These are phyloP conservation scores for Phenganax marumi DNA, from an alignment of 92 coral and sea anemone species.

Conservation along the genomic window DNA sequence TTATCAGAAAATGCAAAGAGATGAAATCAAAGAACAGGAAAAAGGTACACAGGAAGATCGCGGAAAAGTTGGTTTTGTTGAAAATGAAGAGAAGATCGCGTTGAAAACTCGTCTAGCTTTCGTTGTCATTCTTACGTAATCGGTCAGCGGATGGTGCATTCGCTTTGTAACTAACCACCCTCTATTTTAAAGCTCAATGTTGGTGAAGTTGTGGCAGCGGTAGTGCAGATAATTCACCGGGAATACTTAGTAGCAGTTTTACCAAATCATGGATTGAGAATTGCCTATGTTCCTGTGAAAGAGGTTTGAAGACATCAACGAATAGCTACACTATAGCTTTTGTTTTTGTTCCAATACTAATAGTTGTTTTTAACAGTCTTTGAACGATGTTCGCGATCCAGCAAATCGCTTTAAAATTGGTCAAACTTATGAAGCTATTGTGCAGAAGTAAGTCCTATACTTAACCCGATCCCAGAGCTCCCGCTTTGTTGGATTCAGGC, in stretches of 20 bases:
- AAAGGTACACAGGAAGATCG: slow-evolving; percentile 48
- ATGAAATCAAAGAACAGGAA: slow-evolving; percentile 47
- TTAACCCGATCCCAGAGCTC: not conserved
- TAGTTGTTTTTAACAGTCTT: slow-evolving; percentile 57
- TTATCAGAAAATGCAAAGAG: slow-evolving; percentile 58
- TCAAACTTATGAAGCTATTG: slow-evolving; percentile 61
- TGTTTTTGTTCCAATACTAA: not conserved
- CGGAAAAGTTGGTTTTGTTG: too few relatives aligned
- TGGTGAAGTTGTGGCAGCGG: slow-evolving; percentile 60
- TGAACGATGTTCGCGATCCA: slow-evolving; percentile 84
- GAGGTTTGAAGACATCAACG: slow-evolving; percentile 53
- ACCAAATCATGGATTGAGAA: slow-evolving; percentile 59
- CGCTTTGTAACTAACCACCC: not conserved
- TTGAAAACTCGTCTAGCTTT: not conserved
- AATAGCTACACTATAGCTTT: not conserved
- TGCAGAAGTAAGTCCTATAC: slow-evolving; percentile 57
- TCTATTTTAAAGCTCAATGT: slow-evolving; percentile 56
- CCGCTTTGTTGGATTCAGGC: too few relatives aligned
- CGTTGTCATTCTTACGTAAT: not conserved
- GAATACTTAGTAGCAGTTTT: slow-evolving; percentile 69
- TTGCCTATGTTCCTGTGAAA: slow-evolving; percentile 74
- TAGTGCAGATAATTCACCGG: slow-evolving; percentile 66
- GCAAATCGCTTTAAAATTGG: slow-evolving; percentile 79
- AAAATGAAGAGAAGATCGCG: not conserved
- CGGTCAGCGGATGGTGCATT: not conserved